Evolutionary conservation across 1,140 invertebrate species (phyloP).

Genomic region (Orchestia grillus): DNA sequence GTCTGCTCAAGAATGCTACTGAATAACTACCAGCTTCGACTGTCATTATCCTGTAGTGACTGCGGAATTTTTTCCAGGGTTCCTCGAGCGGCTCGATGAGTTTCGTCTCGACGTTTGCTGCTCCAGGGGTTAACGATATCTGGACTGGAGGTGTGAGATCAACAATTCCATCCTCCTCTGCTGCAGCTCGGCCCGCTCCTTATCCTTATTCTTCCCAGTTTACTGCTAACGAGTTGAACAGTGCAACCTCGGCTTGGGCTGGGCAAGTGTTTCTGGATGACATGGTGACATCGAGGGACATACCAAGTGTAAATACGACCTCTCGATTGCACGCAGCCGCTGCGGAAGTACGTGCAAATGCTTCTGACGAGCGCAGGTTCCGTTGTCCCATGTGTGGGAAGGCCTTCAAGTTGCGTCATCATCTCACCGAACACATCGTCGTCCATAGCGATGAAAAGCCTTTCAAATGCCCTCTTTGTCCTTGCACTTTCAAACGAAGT

Average conservation of each 20-base stretch:
- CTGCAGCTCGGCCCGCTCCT: not conserved
- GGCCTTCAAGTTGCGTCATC: conserved; percentile 76
- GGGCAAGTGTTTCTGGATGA: not conserved
- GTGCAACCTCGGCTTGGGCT: not conserved
- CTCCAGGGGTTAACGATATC: not conserved
- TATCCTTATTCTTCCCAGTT: not conserved
- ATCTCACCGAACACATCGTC: conserved; percentile 79
- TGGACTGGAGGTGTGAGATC: not conserved
- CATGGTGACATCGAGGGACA: not conserved
- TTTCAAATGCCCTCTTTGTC: conserved; percentile 75
- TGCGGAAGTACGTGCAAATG: not conserved
- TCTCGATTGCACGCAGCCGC: not conserved
- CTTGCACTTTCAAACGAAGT: conserved; percentile 74
- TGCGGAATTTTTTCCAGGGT: conserved; percentile 18
- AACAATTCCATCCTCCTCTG: not conserved
- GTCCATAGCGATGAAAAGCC: conserved; percentile 78
- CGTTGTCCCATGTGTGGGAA: conserved; percentile 69
- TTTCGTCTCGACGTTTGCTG: not conserved
- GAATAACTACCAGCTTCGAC: not conserved
- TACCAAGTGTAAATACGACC: not conserved
- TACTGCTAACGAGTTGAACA: not conserved
- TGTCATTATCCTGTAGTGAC: conserved; percentile 28
- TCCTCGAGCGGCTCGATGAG: not conserved
- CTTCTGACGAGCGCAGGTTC: conserved; percentile 43
- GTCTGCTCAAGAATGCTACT: not conserved